Conservation (phyloP, 2,113 vertebrate genomes). For the Synodontis membranacea region DNA sequence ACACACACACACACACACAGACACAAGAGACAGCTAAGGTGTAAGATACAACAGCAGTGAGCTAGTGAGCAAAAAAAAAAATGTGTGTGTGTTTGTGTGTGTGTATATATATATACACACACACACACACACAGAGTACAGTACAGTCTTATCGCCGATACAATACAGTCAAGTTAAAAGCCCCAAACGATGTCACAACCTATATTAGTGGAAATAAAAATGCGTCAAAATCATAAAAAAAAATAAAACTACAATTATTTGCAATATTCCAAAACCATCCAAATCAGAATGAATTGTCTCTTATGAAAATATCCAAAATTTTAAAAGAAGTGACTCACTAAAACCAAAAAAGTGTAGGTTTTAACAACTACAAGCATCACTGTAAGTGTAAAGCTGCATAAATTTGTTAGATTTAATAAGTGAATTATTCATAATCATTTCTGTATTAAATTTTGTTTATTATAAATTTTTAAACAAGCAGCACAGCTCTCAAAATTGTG, state of each 20-base stretch:
- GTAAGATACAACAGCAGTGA: background rate
- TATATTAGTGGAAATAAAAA: background rate
- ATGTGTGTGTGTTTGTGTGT: background rate
- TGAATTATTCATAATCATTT: background rate
- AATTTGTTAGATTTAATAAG: background rate
- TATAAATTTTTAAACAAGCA: background rate
- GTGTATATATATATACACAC: background rate
- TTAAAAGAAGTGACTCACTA: background rate
- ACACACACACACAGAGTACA: background rate
- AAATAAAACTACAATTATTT: background rate
- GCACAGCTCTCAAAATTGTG: background rate
- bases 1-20: background rate
- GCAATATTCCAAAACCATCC: background rate
- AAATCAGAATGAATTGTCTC: background rate
- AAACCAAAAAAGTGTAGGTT: background rate
- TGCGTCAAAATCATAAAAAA: background rate
- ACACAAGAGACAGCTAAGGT: background rate
- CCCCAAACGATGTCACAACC: background rate
- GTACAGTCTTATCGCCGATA: background rate
- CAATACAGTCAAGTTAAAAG: background rate
- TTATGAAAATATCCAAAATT: background rate
- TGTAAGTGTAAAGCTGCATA: background rate
- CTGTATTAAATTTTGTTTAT: background rate
- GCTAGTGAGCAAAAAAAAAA: background rate
- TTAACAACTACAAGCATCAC: background rate